Conservation (phyloP, 1,140 invertebrate species). For the Leptinotarsa texana region DNA sequence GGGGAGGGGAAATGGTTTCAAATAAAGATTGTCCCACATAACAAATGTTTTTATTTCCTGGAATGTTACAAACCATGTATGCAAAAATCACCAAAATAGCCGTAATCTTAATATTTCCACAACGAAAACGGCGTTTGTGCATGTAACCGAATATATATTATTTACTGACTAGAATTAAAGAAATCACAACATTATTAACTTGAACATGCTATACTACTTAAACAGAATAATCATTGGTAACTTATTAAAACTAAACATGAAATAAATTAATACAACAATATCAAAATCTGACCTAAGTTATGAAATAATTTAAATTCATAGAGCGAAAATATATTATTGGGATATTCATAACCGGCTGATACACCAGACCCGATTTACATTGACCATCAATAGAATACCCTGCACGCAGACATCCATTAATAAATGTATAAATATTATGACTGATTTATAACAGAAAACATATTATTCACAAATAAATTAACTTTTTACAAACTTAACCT, state of each 20-base stretch:
- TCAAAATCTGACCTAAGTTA: constrained; percentile 27
- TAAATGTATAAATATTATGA: constrained; percentile 23
- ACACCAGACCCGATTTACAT: constrained; percentile 4
- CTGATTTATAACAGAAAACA: constrained; percentile 20
- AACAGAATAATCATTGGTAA: constrained; percentile 28
- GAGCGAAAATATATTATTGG: background rate
- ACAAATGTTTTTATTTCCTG: constrained; percentile 40
- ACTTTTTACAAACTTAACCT: constrained; percentile 27
- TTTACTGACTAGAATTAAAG: constrained; percentile 45
- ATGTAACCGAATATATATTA: constrained; percentile 22
- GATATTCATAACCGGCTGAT: background rate
- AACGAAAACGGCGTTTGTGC: constrained; percentile 21
- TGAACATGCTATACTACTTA: constrained; percentile 12
- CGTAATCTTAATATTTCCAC: constrained; percentile 22
- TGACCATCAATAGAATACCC: constrained; percentile 1
- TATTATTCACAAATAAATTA: constrained; percentile 19
- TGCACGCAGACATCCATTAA: constrained; percentile 18
- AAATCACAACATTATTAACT: constrained; percentile 41
- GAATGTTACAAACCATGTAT: constrained; percentile 40
- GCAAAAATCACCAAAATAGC: constrained; percentile 18
- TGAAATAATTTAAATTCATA: constrained; percentile 22
- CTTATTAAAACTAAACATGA: constrained; percentile 26
- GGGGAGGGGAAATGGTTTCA: background rate
- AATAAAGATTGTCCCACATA: constrained; percentile 19
- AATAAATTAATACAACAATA: constrained; percentile 35